Conservation (phyloP, 1,140 invertebrate species). For the Pogonus chalceus region DNA sequence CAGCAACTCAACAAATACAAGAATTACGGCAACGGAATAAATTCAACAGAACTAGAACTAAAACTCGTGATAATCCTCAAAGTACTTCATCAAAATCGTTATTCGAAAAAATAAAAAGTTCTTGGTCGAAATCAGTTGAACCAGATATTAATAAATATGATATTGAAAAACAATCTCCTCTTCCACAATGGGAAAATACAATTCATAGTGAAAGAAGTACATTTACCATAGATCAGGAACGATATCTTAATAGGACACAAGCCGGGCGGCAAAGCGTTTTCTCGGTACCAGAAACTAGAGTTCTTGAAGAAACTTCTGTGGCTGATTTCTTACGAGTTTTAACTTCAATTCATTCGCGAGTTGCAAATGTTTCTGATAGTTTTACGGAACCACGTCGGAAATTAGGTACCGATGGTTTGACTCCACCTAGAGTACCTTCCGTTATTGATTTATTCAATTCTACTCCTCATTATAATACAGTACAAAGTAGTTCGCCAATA, state of each 20-base stretch:
- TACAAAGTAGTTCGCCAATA: conserved; percentile 24
- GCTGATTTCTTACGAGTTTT: conserved; percentile 63
- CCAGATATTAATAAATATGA: conserved; percentile 19
- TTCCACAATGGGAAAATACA: background rate
- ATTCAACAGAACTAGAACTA: conserved; percentile 14
- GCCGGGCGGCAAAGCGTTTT: conserved; percentile 41
- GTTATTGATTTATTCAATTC: conserved; percentile 34
- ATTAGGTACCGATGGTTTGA: conserved; percentile 42
- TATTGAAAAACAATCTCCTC: conserved; percentile 23
- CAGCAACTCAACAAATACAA: conserved; percentile 45
- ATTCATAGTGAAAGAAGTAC: background rate
- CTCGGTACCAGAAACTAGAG: conserved; percentile 44
- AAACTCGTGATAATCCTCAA: background rate
- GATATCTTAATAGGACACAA: conserved; percentile 15
- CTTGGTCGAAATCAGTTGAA: conserved; percentile 1
- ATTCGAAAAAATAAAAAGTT: background rate
- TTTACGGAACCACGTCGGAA: conserved; percentile 38
- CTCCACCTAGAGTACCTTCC: conserved; percentile 38
- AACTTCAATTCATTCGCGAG: conserved; percentile 31
- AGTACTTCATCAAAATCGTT: background rate
- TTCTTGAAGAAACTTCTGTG: conserved; percentile 64
- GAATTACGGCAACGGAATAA: conserved; percentile 30
- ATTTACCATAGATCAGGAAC: conserved; percentile 5
- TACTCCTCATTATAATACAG: conserved; percentile 19
- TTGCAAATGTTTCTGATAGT: conserved; percentile 10